Evolutionary conservation across 2,113 vertebrate genomes (phyloP).

Genomic region (Embiotoca jacksoni): DNA sequence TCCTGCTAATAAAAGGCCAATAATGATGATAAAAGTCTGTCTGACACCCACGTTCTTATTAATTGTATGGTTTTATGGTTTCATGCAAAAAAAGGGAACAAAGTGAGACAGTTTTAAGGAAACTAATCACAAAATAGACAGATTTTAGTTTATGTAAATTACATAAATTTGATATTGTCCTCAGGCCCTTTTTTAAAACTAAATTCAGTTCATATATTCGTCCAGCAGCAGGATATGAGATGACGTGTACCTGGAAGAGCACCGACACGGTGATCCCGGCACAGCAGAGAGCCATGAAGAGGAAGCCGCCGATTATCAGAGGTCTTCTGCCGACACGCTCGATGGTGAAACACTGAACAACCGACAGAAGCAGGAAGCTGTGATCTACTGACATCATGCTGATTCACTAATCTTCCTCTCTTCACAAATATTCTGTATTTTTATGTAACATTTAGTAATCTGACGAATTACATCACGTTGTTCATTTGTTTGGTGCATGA

Average conservation of each 20-base stretch:
- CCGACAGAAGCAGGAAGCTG: conserved; percentile 7
- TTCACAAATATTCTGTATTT: background rate
- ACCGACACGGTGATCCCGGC: conserved; percentile 88
- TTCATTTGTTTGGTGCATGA: too few species aligned
- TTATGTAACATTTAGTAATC: background rate
- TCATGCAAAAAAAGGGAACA: too few species aligned
- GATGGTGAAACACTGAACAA: conserved; percentile 88
- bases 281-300: conserved; percentile 90
- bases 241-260: conserved; percentile 85
- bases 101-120: background rate
- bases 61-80: too few species aligned
- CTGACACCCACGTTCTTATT: too few species aligned
- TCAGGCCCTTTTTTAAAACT: background rate
- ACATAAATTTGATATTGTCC: background rate
- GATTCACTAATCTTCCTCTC: too few species aligned
- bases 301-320: conserved; percentile 89
- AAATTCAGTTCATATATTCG: conserved; percentile 18
- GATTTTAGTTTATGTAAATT: background rate
- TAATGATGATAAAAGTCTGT: too few species aligned
- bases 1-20: too few species aligned
- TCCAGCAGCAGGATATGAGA: background rate
- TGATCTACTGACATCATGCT: background rate
- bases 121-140: background rate
- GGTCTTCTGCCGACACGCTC: conserved; percentile 89
- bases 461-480: background rate